A percentile compares a stretch with the other conserved stretches of the same genome.
These are phyloP conservation scores for Tetragonula carbonaria DNA, from an alignment of 2,888 invertebrate genomes.

Conservation along the genomic window DNA sequence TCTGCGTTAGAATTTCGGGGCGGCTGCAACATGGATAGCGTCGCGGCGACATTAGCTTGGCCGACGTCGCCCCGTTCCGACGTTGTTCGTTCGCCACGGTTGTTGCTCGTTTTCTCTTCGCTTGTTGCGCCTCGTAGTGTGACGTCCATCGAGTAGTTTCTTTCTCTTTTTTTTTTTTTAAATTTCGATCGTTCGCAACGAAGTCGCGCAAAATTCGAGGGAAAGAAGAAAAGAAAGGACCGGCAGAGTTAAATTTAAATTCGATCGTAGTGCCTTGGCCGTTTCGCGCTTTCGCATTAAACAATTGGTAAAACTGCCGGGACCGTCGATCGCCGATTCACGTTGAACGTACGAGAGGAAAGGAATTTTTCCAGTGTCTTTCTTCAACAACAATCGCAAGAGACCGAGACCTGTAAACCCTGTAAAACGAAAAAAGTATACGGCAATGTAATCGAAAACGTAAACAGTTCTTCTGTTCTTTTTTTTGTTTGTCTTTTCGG, in stretches of 20 bases:
- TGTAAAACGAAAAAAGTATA: not conserved
- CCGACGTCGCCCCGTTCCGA: constrained; percentile 33
- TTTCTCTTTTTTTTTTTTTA: not conserved
- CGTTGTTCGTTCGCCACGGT: not conserved
- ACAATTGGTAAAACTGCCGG: not conserved
- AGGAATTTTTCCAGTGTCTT: not conserved
- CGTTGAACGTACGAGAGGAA: not conserved
- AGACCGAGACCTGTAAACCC: too few species aligned
- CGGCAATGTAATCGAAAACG: not conserved
- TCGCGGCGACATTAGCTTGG: constrained; percentile 37
- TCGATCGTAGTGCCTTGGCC: not conserved
- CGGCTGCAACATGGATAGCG: constrained; percentile 24
- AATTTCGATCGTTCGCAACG: not conserved
- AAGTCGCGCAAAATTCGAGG: not conserved
- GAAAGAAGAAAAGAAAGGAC: not conserved
- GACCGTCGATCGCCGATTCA: not conserved
- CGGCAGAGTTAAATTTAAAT: not conserved
- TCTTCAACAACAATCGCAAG: too few species aligned
- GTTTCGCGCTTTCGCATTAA: not conserved
- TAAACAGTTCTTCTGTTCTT: not conserved
- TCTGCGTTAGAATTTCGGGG: constrained; percentile 51
- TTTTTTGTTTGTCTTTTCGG: not conserved
- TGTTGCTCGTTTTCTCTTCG: constrained; percentile 5
- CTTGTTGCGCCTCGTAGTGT: constrained; percentile 41
- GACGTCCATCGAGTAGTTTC: not conserved